phyloP scores from a whole-genome alignment of 2,797 vertebrate genomes.

The Artibeus jamaicensis region DNA sequence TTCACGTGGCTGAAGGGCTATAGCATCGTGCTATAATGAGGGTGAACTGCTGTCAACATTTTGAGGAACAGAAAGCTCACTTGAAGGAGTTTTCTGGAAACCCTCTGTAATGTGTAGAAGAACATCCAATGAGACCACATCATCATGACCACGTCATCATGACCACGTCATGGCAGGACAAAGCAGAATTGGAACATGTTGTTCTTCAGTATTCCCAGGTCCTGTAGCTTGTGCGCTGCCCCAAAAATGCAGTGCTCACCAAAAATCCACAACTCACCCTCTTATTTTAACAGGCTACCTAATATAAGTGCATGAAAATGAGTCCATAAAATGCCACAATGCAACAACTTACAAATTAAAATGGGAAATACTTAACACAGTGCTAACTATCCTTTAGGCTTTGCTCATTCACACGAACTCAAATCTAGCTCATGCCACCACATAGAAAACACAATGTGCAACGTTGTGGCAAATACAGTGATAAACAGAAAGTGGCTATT shows the following conservation, averaged over 20 bases:
- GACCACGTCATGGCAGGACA: too few relatives aligned
- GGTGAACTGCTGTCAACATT: not conserved
- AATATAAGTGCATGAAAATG: not conserved
- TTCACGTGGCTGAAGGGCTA: not conserved
- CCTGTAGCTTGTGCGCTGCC: not conserved
- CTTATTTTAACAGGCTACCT: not conserved
- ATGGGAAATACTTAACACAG: not conserved
- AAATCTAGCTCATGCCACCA: not conserved
- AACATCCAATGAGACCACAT: not conserved
- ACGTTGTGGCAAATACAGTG: not conserved
- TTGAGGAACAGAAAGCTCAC: not conserved
- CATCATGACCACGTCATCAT: not conserved
- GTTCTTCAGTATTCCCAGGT: not conserved
- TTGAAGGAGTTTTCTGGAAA: not conserved
- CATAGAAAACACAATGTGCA: rapidly evolving
- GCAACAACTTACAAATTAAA: not conserved
- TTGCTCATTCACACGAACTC: not conserved
- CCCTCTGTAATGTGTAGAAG: not conserved
- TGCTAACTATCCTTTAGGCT: not conserved
- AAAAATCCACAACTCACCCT: not conserved
- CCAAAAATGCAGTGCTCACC: not conserved
- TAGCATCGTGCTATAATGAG: not conserved
- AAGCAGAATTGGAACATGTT: not conserved
- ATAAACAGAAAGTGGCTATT: not conserved
- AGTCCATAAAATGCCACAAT: not conserved